Percentiles rank a stretch among this genome's conserved stretches.
These are phyloP conservation scores for Plemyria rubiginata DNA, from an alignment of 2,888 invertebrate genomes.

Conservation along the genomic window DNA sequence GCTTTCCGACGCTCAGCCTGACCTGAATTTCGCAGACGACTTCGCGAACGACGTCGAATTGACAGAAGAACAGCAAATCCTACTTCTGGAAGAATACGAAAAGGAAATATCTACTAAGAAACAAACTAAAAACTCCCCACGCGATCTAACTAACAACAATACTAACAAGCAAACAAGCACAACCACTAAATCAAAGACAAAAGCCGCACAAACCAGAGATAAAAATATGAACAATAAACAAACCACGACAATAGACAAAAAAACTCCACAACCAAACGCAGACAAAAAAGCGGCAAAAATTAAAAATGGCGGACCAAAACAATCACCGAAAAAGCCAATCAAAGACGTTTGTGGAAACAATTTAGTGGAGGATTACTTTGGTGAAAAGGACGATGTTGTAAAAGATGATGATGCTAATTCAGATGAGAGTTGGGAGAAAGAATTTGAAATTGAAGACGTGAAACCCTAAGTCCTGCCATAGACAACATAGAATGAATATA, in stretches of 20 bases:
- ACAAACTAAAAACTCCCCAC: slow-evolving; percentile 56
- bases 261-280: slow-evolving; percentile 5
- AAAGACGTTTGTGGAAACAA: slow-evolving; percentile 80
- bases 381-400: slow-evolving; percentile 63
- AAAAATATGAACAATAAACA: slow-evolving; percentile 59
- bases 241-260: slow-evolving; percentile 38
- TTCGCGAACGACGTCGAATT: slow-evolving; percentile 87
- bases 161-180: slow-evolving; percentile 55
- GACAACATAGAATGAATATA: slow-evolving; percentile 25
- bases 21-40: slow-evolving; percentile 79
- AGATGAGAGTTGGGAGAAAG: slow-evolving; percentile 86
- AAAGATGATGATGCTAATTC: slow-evolving; percentile 81
- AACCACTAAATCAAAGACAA: slow-evolving; percentile 47
- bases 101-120: slow-evolving; percentile 84
- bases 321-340: slow-evolving; percentile 62
- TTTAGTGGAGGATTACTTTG: slow-evolving; percentile 83
- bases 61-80: slow-evolving; percentile 88
- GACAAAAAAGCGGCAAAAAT: slow-evolving; percentile 38
- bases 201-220: slow-evolving; percentile 61
- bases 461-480: slow-evolving; percentile 66
- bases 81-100: slow-evolving; percentile 88
- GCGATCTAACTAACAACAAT: slow-evolving; percentile 70
- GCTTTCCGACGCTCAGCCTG: slow-evolving; percentile 24
- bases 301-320: slow-evolving; percentile 53
- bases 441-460: slow-evolving; percentile 83